These are phyloP conservation scores for Rachycentron canadum DNA, from an alignment of 2,797 vertebrate species.

Conservation along the genomic window DNA sequence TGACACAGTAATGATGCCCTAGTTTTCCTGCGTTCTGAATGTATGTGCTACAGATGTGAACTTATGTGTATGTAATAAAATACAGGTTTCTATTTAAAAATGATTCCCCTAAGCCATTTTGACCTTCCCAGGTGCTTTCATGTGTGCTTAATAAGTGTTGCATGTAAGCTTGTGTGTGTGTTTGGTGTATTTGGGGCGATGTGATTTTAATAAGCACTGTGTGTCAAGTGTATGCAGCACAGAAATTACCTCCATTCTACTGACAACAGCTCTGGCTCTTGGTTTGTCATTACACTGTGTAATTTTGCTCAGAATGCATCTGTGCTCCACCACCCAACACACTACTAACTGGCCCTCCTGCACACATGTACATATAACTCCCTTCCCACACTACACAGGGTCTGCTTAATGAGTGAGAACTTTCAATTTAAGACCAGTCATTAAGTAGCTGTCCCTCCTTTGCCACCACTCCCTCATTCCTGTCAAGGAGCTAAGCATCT, in stretches of 20 bases:
- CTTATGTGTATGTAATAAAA: conserved; percentile 51
- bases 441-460: conserved; percentile 35
- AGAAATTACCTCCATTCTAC: conserved; percentile 71
- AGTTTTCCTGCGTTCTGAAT: conserved; percentile 20
- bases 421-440: conserved; percentile 37
- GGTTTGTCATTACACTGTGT: conserved; percentile 69
- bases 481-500: conserved; percentile 14
- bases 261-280: conserved; percentile 46
- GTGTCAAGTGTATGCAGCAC: conserved; percentile 58
- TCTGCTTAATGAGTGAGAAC: conserved; percentile 31
- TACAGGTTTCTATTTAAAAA: conserved; percentile 50
- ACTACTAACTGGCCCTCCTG: conserved; percentile 8
- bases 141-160: conserved; percentile 61
- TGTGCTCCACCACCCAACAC: conserved; percentile 36
- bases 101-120: conserved; percentile 35
- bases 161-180: conserved; percentile 39
- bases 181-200: conserved; percentile 47
- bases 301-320: conserved; percentile 70
- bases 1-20: conserved; percentile 56
- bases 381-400: not conserved
- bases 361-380: conserved; percentile 39
- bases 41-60: conserved; percentile 57
- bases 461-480: conserved; percentile 7
- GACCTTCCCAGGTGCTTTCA: conserved; percentile 53
- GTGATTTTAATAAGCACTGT: conserved; percentile 70